Evolutionary conservation across 2,113 vertebrate species (phyloP).

Genomic region (Nothobranchius furzeri): DNA sequence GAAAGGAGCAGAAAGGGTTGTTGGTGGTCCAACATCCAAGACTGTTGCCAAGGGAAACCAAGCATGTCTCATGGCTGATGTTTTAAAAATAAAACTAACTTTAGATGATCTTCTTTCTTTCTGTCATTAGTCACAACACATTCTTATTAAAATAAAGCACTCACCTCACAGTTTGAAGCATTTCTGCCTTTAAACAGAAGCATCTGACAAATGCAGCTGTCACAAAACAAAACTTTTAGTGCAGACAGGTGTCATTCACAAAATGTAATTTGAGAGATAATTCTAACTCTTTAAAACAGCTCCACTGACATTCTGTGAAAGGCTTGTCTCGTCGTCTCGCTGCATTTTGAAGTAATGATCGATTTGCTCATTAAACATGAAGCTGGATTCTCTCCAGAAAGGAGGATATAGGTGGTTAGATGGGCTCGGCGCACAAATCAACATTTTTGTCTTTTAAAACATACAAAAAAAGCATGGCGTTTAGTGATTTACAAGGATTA

Average conservation of each 20-base stretch:
- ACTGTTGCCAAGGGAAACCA: not conserved
- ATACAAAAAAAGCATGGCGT: not conserved
- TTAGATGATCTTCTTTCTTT: not conserved
- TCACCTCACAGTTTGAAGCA: not conserved
- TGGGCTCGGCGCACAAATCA: not conserved
- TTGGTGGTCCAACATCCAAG: not conserved
- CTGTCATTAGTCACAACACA: not conserved
- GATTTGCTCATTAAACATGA: not conserved
- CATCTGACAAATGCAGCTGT: not conserved
- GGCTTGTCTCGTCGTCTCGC: not conserved
- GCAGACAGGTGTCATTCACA: not conserved
- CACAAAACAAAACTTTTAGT: not conserved
- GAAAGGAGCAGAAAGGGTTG: too few species aligned
- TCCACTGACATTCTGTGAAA: conserved; percentile 2
- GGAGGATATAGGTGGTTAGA: not conserved
- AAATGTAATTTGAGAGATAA: not conserved
- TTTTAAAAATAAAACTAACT: not conserved
- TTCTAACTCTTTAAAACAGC: not conserved
- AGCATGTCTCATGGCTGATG: not conserved
- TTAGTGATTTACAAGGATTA: not conserved
- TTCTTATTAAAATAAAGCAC: not conserved
- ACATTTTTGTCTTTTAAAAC: not conserved
- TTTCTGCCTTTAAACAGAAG: too few species aligned
- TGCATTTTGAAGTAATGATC: not conserved
- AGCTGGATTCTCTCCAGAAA: not conserved